These are phyloP conservation scores for Pocillopora meandrina DNA, from an alignment of 92 coral and sea anemone genomes.

Conservation along the genomic window DNA sequence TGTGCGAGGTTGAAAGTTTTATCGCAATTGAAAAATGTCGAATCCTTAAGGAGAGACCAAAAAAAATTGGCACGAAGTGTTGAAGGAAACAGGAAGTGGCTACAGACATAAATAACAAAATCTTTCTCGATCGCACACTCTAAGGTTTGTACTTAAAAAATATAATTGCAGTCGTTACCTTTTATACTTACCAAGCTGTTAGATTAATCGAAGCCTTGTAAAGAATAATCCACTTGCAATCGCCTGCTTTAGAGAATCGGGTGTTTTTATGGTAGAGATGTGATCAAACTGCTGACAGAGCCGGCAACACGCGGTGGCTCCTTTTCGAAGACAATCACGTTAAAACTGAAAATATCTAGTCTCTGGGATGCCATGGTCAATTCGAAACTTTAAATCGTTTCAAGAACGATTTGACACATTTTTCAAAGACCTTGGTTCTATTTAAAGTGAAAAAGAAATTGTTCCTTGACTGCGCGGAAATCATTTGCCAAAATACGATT, in stretches of 20 bases:
- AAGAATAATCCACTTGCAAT: not conserved
- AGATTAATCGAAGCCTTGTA: too few relatives aligned
- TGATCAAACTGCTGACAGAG: not conserved
- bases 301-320: not conserved
- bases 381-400: not conserved
- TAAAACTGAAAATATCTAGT: not conserved
- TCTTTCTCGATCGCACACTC: not conserved
- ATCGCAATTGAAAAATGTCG: not conserved
- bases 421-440: not conserved
- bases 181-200: not conserved
- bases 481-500: not conserved
- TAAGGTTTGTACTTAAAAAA: not conserved
- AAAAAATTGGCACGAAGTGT: not conserved
- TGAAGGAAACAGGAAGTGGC: constrained; percentile 1
- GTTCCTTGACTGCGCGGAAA: not conserved
- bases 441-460: not conserved
- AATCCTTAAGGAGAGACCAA: not conserved
- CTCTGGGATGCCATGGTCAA: not conserved
- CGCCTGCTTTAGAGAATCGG: not conserved
- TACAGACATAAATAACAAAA: not conserved
- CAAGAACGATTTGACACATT: not conserved
- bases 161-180: not conserved
- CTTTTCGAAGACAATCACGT: not conserved
- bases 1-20: not conserved
- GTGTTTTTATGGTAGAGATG: not conserved